Evolutionary conservation across 1,140 invertebrate genomes (phyloP), one percentile per base, ranked within the genome.

Genomic region (Drosophila bipectinata): DNA sequence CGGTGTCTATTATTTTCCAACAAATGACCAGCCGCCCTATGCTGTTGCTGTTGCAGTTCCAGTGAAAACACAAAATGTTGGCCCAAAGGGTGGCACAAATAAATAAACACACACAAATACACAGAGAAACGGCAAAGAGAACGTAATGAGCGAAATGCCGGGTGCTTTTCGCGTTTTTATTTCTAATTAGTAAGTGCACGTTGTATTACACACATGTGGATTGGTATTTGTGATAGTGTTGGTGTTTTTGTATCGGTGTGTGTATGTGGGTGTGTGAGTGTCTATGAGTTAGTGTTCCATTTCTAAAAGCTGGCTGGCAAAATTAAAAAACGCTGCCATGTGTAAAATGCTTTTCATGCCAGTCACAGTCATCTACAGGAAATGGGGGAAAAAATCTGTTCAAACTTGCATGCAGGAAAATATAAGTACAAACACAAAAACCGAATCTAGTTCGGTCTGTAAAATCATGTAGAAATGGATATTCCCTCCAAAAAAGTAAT

Each of bases 1-100:
- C 39, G 92, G 92, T 41, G 91, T 93, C 30, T 93, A 87, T 73
- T 91, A 92, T 44, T 72, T 93, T 49, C 72, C 88, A 59, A 93
- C 92, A 24, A 91, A 92, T 56, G 79, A 89, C 5, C 63, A 61
- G 24, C 83, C 92, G 14, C 92, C 92, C 14, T 93, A 92, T 62
- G 62, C 49, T 47, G 3, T 45, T 55, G 41, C 41, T 9, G 39
- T 10, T 32, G 32, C 9, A 12, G 34, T 12, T 44, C 4, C 9
- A 10, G 34, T 12, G 14, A 6, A 6, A 37, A 72, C 48, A 49
- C 54, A 64, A 54, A 51, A 56, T 60, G 63, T 10, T 37, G 79
- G 47, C 32, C 15, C 30, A 24, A 71, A 61, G 54, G 68, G 63
- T 39, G 37, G 55, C 60, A 51, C 34, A 57, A 77, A 66, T 34